Conservation (phyloP, 2,113 vertebrate species). For the Gulo gulo region DNA sequence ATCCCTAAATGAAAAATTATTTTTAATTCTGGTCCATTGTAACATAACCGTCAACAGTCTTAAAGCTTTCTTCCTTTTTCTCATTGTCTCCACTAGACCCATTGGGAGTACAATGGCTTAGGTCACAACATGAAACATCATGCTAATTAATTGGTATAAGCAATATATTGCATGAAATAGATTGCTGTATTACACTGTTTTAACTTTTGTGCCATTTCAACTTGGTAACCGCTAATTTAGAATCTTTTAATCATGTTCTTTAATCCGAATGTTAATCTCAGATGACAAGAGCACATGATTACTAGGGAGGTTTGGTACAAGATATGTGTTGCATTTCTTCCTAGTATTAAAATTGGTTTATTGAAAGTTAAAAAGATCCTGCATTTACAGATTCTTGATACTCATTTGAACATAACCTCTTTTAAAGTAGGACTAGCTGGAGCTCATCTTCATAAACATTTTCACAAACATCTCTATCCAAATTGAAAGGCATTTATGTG, state of each 20-base stretch:
- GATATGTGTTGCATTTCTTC: constrained; percentile 75
- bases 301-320: constrained; percentile 67
- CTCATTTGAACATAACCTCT: constrained; percentile 78
- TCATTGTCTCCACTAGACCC: constrained; percentile 39
- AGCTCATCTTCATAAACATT: constrained; percentile 67
- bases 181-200: constrained; percentile 46
- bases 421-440: constrained; percentile 71
- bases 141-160: constrained; percentile 61
- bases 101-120: constrained; percentile 50
- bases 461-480: constrained; percentile 65
- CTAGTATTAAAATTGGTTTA: constrained; percentile 75
- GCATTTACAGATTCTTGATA: constrained; percentile 55
- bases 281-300: constrained; percentile 75
- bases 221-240: constrained; percentile 65
- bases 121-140: constrained; percentile 61
- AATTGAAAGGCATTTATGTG: constrained; percentile 58
- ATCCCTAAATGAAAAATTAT: not conserved
- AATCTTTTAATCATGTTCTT: constrained; percentile 70
- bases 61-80: not conserved
- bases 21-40: constrained; percentile 12
- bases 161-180: constrained; percentile 42
- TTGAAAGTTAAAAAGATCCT: constrained; percentile 72
- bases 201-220: constrained; percentile 59
- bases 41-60: not conserved
- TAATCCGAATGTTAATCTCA: constrained; percentile 79